These are phyloP conservation scores for Podilymbus podiceps DNA, from an alignment of 2,113 vertebrate species.

Conservation along the genomic window DNA sequence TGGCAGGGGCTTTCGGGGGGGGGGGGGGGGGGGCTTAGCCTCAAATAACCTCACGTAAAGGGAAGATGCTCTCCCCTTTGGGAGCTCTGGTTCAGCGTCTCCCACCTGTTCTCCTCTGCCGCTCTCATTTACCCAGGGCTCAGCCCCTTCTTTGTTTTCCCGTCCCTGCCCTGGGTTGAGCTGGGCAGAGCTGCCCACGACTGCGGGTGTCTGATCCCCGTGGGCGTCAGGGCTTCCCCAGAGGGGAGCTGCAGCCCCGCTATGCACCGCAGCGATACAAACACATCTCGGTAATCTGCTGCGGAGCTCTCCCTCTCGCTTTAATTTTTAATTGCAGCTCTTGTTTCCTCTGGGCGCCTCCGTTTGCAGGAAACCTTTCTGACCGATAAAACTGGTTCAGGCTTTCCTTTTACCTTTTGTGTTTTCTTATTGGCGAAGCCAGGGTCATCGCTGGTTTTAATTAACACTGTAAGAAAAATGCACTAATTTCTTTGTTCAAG, in stretches of 20 bases:
- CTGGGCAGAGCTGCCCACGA: neutral
- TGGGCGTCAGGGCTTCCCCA: neutral
- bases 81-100: neutral
- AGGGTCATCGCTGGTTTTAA: neutral
- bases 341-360: constrained; percentile 19
- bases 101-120: neutral
- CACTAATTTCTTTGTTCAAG: neutral
- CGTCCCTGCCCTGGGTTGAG: neutral
- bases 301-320: neutral
- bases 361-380: neutral
- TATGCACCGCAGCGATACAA: neutral
- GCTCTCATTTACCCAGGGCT: neutral
- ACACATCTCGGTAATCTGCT: neutral
- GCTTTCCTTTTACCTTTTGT: neutral
- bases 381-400: neutral
- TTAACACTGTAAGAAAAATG: neutral
- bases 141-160: neutral
- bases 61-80: neutral
- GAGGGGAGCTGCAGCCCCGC: neutral
- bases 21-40: neutral
- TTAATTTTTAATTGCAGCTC: constrained; percentile 32
- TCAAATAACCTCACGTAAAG: neutral
- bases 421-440: neutral
- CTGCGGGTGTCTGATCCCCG: accelerated
- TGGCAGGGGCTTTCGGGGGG: accelerated